Evolutionary conservation across 1,140 invertebrate genomes (phyloP), one percentile per base, ranked within the genome.

Genomic region (Heliconius congener): DNA sequence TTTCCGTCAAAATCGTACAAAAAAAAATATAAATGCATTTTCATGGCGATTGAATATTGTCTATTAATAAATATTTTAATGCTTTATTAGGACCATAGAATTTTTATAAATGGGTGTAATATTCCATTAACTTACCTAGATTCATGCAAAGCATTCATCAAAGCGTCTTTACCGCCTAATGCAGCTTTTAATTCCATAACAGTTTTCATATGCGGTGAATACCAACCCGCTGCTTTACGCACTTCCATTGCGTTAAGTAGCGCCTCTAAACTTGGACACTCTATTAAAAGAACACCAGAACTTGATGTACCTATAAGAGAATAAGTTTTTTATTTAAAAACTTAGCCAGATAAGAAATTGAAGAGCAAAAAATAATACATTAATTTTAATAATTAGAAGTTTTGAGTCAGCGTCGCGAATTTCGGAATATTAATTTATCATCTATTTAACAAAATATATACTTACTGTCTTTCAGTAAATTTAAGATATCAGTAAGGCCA

Each of bases 131-230:
- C 27, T 66, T 85, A 95, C 94, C 94, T 94, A 16, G 94, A 92
- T 83, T 95, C 90, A 76, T 94, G 88, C 37, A 95, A 82, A 70
- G 94, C 92, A 19, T 81, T 79, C 50, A 93, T 81, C 18, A 95
- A 83, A 70, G 89, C 89, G 83, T 95, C 91, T 87, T 89, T 93
- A 46, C 90, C 88, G 71, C 93, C 92, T 70, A 91, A 76, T 55
- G 91, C 91, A 77, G 95, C 95, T 89, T 96, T 96, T 2, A 97
- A 85, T 87, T 96, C 96, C 79, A 96, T 95, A 81, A 97, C 96
- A 16, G 97, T 95, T 84, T 96, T 92, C 96, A 97, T 97, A 3
- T 96, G 96, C 23, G 97, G 96, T 84, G 97, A 96, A 87, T 97
- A 97, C 96, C 97, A 97, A 11, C 97, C 97, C 57, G 96, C 96